Conservation (phyloP, 2,113 vertebrate genomes). For the Tinamus guttatus region DNA sequence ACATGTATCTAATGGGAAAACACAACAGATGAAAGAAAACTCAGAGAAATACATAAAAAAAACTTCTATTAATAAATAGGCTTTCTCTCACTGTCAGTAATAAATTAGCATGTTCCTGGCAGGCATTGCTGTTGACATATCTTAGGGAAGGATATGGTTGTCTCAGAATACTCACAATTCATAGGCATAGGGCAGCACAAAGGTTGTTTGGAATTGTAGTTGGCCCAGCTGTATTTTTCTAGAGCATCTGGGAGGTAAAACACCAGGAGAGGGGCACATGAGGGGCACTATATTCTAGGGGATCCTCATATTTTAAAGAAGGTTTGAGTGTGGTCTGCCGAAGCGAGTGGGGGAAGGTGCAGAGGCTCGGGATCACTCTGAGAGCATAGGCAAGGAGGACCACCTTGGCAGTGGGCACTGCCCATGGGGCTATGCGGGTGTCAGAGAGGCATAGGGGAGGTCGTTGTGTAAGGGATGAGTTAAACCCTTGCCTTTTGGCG, state of each 20-base stretch:
- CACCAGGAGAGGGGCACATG: neutral
- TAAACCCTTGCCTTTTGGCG: neutral
- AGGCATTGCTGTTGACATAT: neutral
- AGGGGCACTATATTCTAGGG: neutral
- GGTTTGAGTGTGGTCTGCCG: rapidly evolving
- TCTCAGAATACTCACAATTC: neutral
- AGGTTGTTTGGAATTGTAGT: neutral
- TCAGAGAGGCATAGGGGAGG: neutral
- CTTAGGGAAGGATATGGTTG: neutral
- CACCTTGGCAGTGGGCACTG: rapidly evolving
- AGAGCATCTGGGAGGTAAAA: neutral
- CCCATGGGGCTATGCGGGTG: neutral
- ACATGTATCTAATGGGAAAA: neutral
- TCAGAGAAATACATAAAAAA: neutral
- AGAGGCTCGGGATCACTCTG: neutral
- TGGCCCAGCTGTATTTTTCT: neutral
- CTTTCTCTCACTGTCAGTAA: neutral
- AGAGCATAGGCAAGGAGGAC: neutral
- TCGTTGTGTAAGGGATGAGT: neutral
- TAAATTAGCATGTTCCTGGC: neutral
- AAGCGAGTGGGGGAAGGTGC: neutral
- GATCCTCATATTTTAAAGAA: neutral
- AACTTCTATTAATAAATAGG: neutral
- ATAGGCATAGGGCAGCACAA: no score
- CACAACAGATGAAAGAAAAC: neutral